These are phyloP conservation scores for Typhlichthys subterraneus DNA, from an alignment of 2,797 vertebrate genomes.

Conservation along the genomic window DNA sequence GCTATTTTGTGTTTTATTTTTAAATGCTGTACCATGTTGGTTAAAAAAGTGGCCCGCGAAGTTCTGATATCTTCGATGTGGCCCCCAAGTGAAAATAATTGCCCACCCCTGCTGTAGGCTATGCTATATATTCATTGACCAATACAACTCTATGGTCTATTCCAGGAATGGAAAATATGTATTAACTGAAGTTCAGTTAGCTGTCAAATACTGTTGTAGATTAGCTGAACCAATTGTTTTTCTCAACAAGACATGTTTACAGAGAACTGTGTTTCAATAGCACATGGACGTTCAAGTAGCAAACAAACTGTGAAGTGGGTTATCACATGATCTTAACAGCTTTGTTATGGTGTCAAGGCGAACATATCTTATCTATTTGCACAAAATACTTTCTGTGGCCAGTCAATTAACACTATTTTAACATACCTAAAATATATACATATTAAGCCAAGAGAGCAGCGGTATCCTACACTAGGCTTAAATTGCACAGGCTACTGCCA, in stretches of 20 bases:
- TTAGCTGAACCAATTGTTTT: background rate
- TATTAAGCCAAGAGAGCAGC: background rate
- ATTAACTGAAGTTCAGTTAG: too few relatives aligned
- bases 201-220: too few relatives aligned
- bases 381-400: slow-evolving; percentile 23
- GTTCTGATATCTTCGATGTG: too few relatives aligned
- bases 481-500: background rate
- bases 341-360: slow-evolving; percentile 30
- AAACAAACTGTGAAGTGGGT: slow-evolving; percentile 19
- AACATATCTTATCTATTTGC: slow-evolving; percentile 52
- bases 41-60: too few relatives aligned
- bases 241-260: background rate
- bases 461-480: background rate
- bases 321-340: slow-evolving; percentile 59
- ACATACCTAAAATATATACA: slow-evolving; percentile 1
- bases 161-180: too few relatives aligned
- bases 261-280: background rate
- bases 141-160: too few relatives aligned
- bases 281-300: too few relatives aligned
- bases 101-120: too few relatives aligned
- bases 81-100: too few relatives aligned
- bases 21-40: too few relatives aligned
- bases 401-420: slow-evolving; percentile 7
- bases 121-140: too few relatives aligned
- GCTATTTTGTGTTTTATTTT: too few relatives aligned